Conservation (phyloP, 2,797 vertebrate genomes). For the Nyctibius grandis region DNA sequence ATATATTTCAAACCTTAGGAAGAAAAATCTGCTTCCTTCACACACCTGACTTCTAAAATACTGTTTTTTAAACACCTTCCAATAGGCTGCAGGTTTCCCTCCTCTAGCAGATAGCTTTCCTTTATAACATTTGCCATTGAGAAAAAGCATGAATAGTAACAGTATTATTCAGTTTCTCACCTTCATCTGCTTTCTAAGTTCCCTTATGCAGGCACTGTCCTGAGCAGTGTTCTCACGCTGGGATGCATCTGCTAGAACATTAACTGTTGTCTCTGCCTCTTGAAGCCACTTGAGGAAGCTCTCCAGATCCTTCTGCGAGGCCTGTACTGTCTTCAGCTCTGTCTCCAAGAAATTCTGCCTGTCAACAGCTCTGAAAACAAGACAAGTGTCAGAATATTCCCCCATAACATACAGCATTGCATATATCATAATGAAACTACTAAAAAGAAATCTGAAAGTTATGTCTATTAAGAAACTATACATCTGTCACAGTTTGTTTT, state of each 20-base stretch:
- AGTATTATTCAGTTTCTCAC: slow-evolving; percentile 70
- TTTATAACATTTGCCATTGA: background rate
- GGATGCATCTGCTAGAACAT: slow-evolving; percentile 87
- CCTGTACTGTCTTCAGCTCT: slow-evolving; percentile 85
- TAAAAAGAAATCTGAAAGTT: background rate
- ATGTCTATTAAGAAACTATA: background rate
- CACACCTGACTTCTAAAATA: background rate
- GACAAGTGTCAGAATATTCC: background rate
- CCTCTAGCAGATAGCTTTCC: background rate
- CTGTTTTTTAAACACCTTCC: background rate
- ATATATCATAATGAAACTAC: background rate
- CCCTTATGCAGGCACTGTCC: slow-evolving; percentile 77
- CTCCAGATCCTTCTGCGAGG: slow-evolving; percentile 88
- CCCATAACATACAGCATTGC: background rate
- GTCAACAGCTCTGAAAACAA: slow-evolving; percentile 80
- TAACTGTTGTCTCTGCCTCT: slow-evolving; percentile 91
- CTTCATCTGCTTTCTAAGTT: slow-evolving; percentile 87
- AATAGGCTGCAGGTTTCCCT: background rate
- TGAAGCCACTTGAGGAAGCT: slow-evolving; percentile 94
- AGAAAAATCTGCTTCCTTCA: background rate
- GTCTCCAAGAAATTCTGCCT: slow-evolving; percentile 83
- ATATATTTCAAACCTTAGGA: background rate
- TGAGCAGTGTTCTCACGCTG: slow-evolving; percentile 85
- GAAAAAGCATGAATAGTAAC: background rate
- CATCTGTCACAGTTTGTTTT: background rate